Percentiles rank a stretch among this genome's conserved stretches.
phyloP scores from a whole-genome alignment of 2,888 invertebrate species.

The Apocheima hispidaria region DNA sequence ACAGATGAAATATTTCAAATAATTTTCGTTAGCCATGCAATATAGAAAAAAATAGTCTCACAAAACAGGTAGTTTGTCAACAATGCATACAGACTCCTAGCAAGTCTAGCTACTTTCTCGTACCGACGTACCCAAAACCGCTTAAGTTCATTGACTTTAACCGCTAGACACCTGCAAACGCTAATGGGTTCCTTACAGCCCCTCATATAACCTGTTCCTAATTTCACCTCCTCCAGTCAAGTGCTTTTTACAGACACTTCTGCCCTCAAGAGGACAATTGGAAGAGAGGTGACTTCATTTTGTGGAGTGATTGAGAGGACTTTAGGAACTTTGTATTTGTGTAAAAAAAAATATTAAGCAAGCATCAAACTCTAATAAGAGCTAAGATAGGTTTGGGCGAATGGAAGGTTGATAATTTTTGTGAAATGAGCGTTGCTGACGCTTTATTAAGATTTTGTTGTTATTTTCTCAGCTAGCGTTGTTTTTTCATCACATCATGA shows the following conservation, averaged over 20 bases:
- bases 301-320: slow-evolving; percentile 51
- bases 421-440: not conserved
- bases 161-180: slow-evolving; percentile 62
- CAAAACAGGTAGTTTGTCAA: not conserved
- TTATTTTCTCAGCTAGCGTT: slow-evolving; percentile 36
- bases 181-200: slow-evolving; percentile 63
- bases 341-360: not conserved
- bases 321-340: slow-evolving; percentile 25
- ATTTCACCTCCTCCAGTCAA: slow-evolving; percentile 69
- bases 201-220: slow-evolving; percentile 66
- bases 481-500: slow-evolving; percentile 52
- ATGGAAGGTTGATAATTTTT: not conserved
- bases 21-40: too few species aligned
- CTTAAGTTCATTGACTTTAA: slow-evolving; percentile 56
- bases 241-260: slow-evolving; percentile 77
- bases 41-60: too few species aligned
- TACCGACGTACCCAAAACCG: slow-evolving; percentile 18
- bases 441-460: slow-evolving; percentile 9
- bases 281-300: slow-evolving; percentile 67
- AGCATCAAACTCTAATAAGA: not conserved
- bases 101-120: slow-evolving; percentile 8
- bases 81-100: not conserved
- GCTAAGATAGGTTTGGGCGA: not conserved
- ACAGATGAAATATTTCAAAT: too few species aligned
- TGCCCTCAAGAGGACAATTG: slow-evolving; percentile 71